Conservation (phyloP, 1,140 invertebrate genomes). For the Ectropis grisescens region DNA sequence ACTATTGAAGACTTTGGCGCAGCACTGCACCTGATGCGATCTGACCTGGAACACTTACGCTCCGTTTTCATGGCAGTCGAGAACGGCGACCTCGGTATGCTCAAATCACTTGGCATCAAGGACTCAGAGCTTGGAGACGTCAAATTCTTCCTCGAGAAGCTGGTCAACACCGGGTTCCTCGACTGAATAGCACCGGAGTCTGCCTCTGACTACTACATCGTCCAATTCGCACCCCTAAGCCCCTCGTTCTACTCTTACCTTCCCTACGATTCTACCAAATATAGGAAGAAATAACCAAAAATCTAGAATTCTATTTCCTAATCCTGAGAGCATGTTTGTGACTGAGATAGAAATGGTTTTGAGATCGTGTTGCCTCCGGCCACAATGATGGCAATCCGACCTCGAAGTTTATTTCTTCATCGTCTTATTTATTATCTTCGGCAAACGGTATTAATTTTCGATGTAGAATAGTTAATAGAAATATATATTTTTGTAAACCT, state of each 20-base stretch:
- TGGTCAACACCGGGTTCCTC: conserved; percentile 96
- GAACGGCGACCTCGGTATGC: conserved; percentile 93
- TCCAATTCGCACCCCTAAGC: conserved; percentile 71
- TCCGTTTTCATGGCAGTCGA: conserved; percentile 97
- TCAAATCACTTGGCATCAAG: conserved; percentile 94
- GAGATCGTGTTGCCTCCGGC: background rate
- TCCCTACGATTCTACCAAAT: conserved; percentile 58
- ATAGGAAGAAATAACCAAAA: conserved; percentile 48
- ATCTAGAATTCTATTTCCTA: no score
- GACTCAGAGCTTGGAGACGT: conserved; percentile 97
- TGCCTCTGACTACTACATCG: conserved; percentile 75
- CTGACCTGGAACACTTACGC: conserved; percentile 91
- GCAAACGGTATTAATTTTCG: conserved; percentile 26
- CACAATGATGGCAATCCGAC: no score
- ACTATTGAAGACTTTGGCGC: conserved; percentile 95
- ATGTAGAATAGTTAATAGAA: conserved; percentile 24
- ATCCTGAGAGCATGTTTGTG: conserved; percentile 28
- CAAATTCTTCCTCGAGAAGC: conserved; percentile 96
- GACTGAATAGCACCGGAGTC: conserved; percentile 85
- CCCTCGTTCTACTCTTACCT: conserved; percentile 75
- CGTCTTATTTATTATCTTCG: conserved; percentile 12
- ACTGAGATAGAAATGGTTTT: conserved; percentile 14
- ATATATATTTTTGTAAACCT: conserved; percentile 38
- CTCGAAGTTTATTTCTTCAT: no score
- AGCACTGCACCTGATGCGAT: conserved; percentile 86